A percentile compares a stretch with the other conserved stretches of the same genome.
Evolutionary conservation across 2,888 invertebrate species (phyloP).

Genomic region (Ennomos quercinarius): DNA sequence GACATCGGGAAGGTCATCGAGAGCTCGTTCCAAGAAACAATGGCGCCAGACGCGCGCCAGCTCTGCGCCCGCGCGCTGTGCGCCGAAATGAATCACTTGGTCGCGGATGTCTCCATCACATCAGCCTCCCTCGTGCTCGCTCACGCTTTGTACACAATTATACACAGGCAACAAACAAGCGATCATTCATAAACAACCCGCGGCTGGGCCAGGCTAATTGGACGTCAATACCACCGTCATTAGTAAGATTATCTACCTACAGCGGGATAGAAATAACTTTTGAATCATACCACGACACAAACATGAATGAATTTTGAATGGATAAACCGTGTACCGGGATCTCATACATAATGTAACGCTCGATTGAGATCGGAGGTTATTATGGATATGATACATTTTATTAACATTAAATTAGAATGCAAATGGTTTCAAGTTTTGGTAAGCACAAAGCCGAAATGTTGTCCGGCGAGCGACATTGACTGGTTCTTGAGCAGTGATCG

Average conservation of each 20-base stretch:
- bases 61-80: conserved; percentile 41
- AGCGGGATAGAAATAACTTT: conserved; percentile 33
- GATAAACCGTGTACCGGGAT: conserved; percentile 31
- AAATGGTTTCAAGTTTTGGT: conserved; percentile 36
- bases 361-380: conserved; percentile 24
- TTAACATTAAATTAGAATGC: conserved; percentile 37
- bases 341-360: conserved; percentile 30
- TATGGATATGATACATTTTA: conserved; percentile 33
- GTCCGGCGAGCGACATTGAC: conserved; percentile 12
- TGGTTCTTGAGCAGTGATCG: conserved; percentile 17
- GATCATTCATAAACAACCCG: conserved; percentile 71
- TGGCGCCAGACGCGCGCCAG: conserved; percentile 67
- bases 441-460: conserved; percentile 16
- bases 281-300: conserved; percentile 34
- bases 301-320: conserved; percentile 36
- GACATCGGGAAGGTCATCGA: conserved; percentile 69
- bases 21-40: conserved; percentile 72
- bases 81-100: conserved; percentile 51
- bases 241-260: conserved; percentile 39
- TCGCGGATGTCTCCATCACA: conserved; percentile 37
- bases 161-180: conserved; percentile 56
- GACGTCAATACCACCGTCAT: conserved; percentile 48
- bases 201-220: conserved; percentile 52
- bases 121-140: conserved; percentile 45
- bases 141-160: conserved; percentile 47